A percentile compares a stretch with the other conserved stretches of the same genome.
Evolutionary conservation across 2,113 vertebrate species (phyloP).

Genomic region (Cricetomys ansorgei): DNA sequence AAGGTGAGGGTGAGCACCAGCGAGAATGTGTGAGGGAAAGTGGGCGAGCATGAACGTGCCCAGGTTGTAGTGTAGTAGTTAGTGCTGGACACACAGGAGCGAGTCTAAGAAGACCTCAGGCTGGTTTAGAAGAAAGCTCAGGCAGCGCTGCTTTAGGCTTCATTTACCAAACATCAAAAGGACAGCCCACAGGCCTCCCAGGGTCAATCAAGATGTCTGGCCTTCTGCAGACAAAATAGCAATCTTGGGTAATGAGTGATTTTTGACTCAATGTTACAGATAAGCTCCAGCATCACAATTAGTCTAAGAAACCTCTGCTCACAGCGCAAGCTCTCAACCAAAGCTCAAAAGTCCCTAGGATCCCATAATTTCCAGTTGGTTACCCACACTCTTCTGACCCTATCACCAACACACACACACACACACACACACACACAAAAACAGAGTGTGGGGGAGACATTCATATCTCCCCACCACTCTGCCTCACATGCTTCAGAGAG

Average conservation of each 20-base stretch:
- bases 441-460: too few species aligned
- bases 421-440: too few species aligned
- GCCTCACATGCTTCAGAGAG: neutral
- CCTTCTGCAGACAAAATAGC: constrained; percentile 14
- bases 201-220: neutral
- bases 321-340: neutral
- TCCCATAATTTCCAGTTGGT: constrained; percentile 59
- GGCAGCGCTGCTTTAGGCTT: neutral
- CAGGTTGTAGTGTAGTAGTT: too few species aligned
- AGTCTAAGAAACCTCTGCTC: neutral
- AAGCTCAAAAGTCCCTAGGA: constrained; percentile 51
- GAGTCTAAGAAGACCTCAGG: neutral
- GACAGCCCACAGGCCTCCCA: neutral
- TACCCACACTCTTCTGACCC: neutral
- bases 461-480: too few species aligned
- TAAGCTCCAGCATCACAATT: neutral
- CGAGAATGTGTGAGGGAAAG: too few species aligned
- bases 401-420: neutral
- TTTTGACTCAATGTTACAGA: neutral
- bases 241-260: neutral
- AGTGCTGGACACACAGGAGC: neutral
- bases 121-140: fast-evolving
- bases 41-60: neutral
- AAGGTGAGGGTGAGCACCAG: neutral
- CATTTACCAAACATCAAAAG: neutral